phyloP scores from a whole-genome alignment of 2,888 invertebrate genomes.

The Agrotis segetum region DNA sequence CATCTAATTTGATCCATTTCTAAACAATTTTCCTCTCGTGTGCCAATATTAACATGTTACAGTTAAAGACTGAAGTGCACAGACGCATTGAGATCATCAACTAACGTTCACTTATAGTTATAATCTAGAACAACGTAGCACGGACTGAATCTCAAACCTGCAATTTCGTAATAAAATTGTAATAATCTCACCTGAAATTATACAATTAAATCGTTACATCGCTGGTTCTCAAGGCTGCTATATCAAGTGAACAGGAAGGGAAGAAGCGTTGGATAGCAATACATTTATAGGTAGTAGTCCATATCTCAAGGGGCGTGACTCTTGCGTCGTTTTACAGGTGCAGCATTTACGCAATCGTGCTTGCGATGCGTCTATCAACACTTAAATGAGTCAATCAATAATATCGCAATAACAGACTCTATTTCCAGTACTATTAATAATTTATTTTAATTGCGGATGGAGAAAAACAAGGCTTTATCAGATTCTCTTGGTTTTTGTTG shows the following conservation, averaged over 20 bases:
- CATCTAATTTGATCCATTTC: constrained; percentile 26
- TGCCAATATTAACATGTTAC: constrained; percentile 52
- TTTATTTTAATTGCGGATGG: constrained; percentile 19
- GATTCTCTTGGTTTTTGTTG: constrained; percentile 49
- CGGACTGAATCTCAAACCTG: constrained; percentile 15
- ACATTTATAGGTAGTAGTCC: constrained; percentile 75
- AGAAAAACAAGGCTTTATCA: constrained; percentile 36
- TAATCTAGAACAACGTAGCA: constrained; percentile 30
- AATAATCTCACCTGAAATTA: constrained; percentile 39
- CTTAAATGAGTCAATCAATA: constrained; percentile 21
- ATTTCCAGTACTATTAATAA: constrained; percentile 6
- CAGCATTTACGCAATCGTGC: constrained; percentile 55
- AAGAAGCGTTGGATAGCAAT: constrained; percentile 72
- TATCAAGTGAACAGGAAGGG: constrained; percentile 81
- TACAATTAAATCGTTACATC: constrained; percentile 56
- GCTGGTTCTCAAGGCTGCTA: constrained; percentile 69
- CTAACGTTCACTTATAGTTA: constrained; percentile 21
- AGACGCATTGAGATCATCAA: constrained; percentile 41
- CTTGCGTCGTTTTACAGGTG: constrained; percentile 70
- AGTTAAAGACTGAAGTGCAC: constrained; percentile 21
- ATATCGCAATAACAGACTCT: constrained; percentile 30
- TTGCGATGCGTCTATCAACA: constrained; percentile 26
- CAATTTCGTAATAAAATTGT: constrained; percentile 27
- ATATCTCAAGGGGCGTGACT: constrained; percentile 70
- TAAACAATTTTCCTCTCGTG: constrained; percentile 33